Evolutionary conservation across 1,140 invertebrate species (phyloP), one percentile per base, ranked within the genome.

Genomic region (Cardiocondyla obscurior): DNA sequence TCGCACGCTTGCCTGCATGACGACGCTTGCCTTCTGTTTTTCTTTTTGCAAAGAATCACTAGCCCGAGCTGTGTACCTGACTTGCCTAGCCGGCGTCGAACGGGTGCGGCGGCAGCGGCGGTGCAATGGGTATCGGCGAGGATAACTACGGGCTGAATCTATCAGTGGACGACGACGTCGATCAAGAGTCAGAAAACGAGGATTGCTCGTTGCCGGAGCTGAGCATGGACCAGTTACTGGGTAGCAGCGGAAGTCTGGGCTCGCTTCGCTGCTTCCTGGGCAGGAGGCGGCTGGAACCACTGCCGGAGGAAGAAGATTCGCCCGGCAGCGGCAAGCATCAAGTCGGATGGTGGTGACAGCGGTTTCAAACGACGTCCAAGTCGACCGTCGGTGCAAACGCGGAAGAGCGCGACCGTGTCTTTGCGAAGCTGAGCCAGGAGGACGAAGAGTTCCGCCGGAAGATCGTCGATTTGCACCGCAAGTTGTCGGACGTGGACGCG

Each of bases 291-390:
- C 83, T 94, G 28, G 94, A 94, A 42, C 94, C 94, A 7, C 84
- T 94, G 0, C 93, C 90, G 1, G 94, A 94, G 33, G 94, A 94
- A 69, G 94, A 94, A 28, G 94, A 94, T 30, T 93, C 93, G 22
- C 88, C 92, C 2, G 91, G 89, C 0, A 92, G 91, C 49, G 91
- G 90, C 3, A 93, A 93, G 65, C 88, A 91, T 19, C 91, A 93
- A 58, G 91, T 92, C 10, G 93, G 93, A 77, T 94, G 93, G 93
- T 94, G 93, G 93, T 94, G 93, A 94, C 93, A 93, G 87, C 85
- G 93, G 92, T 92, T 92, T 82, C 89, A 90, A 62, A 83, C 90
- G 69, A 81, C 90, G 83, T 87, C 62, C 46, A 67, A 87, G 69
- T 90, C 89, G 58, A 84, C 83, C 79, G 88, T 90, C 65, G 88